These are phyloP conservation scores for Bactericera cockerelli DNA, from an alignment of 1,140 invertebrate species.

Conservation along the genomic window DNA sequence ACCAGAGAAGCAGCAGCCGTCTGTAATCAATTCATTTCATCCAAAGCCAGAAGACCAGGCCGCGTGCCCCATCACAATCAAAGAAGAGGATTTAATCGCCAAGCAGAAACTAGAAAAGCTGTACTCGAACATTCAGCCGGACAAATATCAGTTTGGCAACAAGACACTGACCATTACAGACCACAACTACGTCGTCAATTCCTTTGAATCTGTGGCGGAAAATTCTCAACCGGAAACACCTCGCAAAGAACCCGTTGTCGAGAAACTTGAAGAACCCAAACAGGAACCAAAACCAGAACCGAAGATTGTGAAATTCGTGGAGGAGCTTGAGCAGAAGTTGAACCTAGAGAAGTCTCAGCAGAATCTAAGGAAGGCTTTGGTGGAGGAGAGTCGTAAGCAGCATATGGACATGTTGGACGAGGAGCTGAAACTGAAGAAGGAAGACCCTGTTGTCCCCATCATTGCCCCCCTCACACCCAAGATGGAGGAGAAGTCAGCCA, in stretches of 20 bases:
- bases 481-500: slow-evolving; percentile 16
- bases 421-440: slow-evolving; percentile 17
- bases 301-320: neutral
- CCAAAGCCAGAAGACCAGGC: neutral
- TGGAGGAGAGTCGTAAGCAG: neutral
- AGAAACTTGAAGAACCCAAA: neutral
- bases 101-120: neutral
- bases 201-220: neutral
- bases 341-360: neutral
- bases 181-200: neutral
- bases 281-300: neutral
- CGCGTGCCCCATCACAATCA: neutral
- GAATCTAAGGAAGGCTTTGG: neutral
- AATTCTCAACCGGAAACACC: neutral
- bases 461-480: slow-evolving; percentile 15
- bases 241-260: neutral
- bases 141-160: slow-evolving; percentile 3
- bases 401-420: neutral
- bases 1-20: neutral
- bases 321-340: neutral
- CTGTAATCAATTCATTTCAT: neutral
- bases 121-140: slow-evolving; percentile 2
- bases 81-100: slow-evolving; percentile 2
- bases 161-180: slow-evolving; percentile 2
- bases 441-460: slow-evolving; percentile 16